Evolutionary conservation across 1,140 invertebrate species (phyloP), one percentile per base, ranked within the genome.

Genomic region (Magallana gigas): DNA sequence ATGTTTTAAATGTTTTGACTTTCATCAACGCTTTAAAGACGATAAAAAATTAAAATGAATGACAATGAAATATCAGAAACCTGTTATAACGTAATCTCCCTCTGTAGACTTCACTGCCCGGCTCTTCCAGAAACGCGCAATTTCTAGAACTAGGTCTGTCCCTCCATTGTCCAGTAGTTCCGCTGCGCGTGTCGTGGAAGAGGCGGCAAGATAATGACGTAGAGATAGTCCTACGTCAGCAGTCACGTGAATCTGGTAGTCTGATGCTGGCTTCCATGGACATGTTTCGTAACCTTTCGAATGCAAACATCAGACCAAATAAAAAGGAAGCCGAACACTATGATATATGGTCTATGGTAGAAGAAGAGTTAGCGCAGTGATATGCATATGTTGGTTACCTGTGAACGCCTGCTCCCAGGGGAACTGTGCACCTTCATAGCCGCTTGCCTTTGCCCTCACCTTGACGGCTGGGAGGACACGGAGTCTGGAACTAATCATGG

Each of bases 201-300:
- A 68, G 23, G 83, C 88, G 60, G 88, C 90, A 7, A 94, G 84
- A 86, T 94, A 95, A 85, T 95, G 94, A 48, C 93, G 88, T 57
- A 94, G 83, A n/a, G 93, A 93, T 81, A 94, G 94, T 14, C 94
- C 89, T 88, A 95, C 92, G 87, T 95, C 95, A 11, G 91, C 94
- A 83, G 92, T 94, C 9, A 95, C 91, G 84, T 95, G 95, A 18
- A 92, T 88, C 87, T 94, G 90, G 76, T 93, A 91, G 5, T 90
- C 62, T 9, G 86, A 58, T 29, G 84, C 83, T 64, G 71, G 59
- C 57, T 87, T 89, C 94, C 94, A 95, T 9, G 93, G 94, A 94
- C 95, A 95, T 8, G 62, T 89, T 84, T 85, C 88, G 48, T 18
- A 68, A 48, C 89, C 89, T 90, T 36, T 88, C 18, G 81, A 82